Percentiles rank a stretch among this genome's conserved stretches.
Conservation (phyloP, 2,113 vertebrate species). For the Megaceryle maxima region DNA sequence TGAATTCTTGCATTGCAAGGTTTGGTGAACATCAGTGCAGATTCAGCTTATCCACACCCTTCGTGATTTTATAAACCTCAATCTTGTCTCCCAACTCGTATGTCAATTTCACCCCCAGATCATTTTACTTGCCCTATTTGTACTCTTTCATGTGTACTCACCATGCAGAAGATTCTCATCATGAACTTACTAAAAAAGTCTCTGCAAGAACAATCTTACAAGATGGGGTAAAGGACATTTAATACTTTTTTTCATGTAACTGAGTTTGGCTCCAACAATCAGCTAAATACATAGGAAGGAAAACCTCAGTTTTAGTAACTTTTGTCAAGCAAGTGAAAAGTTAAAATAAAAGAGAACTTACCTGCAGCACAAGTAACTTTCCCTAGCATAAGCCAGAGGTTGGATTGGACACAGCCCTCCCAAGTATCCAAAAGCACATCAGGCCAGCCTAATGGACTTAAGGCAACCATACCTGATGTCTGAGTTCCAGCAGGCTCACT, state of each 20-base stretch:
- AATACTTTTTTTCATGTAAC: background rate
- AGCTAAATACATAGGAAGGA: background rate
- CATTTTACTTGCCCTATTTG: background rate
- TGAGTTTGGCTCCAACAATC: background rate
- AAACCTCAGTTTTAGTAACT: background rate
- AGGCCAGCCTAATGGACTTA: background rate
- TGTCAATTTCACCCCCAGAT: background rate
- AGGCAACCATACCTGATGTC: background rate
- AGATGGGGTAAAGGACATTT: background rate
- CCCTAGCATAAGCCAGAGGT: background rate
- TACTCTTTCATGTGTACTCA: background rate
- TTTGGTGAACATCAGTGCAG: background rate
- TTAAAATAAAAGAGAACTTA: background rate
- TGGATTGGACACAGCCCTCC: background rate
- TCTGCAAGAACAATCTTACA: background rate
- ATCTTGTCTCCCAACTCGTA: background rate
- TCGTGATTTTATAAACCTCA: background rate
- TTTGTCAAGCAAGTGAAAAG: background rate
- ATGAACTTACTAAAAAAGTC: background rate
- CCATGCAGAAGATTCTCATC: background rate
- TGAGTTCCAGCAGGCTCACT: background rate
- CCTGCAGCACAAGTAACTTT: background rate
- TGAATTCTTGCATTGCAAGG: background rate
- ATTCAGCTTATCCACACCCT: background rate
- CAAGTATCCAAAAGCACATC: background rate